A percentile compares a stretch with the other conserved stretches of the same genome.
Evolutionary conservation across 2,888 invertebrate species (phyloP).

Genomic region (Elysia crispata): DNA sequence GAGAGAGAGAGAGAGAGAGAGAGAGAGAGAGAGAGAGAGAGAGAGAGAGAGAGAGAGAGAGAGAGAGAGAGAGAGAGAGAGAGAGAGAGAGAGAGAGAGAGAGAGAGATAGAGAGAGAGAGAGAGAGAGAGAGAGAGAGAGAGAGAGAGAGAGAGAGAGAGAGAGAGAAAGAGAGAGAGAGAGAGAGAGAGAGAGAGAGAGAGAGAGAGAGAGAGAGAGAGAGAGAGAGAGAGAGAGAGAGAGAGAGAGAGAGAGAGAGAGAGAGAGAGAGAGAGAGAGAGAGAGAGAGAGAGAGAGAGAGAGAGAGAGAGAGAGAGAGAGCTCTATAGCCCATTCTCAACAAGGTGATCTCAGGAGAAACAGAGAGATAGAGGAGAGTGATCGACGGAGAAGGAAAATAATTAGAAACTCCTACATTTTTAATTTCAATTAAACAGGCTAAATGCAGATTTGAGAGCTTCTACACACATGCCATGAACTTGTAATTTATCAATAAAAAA

Average conservation of each 20-base stretch:
- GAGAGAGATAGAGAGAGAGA: constrained; percentile 27
- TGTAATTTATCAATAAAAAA: too few relatives aligned
- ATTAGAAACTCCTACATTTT: too few relatives aligned
- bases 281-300: background rate
- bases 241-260: constrained; percentile 30
- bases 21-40: too few relatives aligned
- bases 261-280: constrained; percentile 20
- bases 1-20: too few relatives aligned
- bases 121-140: constrained; percentile 27
- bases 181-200: constrained; percentile 14
- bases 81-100: constrained; percentile 20
- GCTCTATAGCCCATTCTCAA: background rate
- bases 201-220: constrained; percentile 22
- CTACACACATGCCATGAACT: too few relatives aligned
- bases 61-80: constrained; percentile 4
- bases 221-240: constrained; percentile 21
- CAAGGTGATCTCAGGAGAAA: too few relatives aligned
- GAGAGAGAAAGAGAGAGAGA: constrained; percentile 25
- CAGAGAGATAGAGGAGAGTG: background rate
- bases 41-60: background rate
- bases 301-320: too few relatives aligned
- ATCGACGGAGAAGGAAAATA: too few relatives aligned
- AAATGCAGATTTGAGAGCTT: too few relatives aligned
- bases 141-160: constrained; percentile 27
- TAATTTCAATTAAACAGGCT: too few relatives aligned